A percentile compares a stretch with the other conserved stretches of the same genome.
Evolutionary conservation across 2,797 vertebrate genomes (phyloP).

Genomic region (Balearica regulorum): DNA sequence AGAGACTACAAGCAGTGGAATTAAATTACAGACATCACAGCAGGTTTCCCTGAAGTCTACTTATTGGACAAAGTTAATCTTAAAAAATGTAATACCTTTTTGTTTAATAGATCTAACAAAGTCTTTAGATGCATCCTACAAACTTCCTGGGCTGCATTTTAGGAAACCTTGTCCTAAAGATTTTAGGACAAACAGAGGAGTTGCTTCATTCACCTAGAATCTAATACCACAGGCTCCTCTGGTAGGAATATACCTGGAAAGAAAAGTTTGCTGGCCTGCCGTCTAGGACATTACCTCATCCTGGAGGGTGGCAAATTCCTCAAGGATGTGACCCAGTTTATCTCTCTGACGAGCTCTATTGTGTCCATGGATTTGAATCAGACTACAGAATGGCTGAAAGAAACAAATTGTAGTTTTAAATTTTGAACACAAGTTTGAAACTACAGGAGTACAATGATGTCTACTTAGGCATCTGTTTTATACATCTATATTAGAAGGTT

Average conservation of each 20-base stretch:
- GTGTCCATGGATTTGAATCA: slow-evolving; percentile 98
- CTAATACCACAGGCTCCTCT: not conserved
- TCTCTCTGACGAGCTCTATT: slow-evolving; percentile 97
- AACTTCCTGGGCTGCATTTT: not conserved
- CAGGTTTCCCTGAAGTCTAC: not conserved
- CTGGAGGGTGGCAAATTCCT: slow-evolving; percentile 97
- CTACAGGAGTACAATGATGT: not conserved
- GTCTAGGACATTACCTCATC: slow-evolving; percentile 85
- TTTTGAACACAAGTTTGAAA: not conserved
- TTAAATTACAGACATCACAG: not conserved
- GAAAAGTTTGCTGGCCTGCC: not conserved
- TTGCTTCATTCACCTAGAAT: not conserved
- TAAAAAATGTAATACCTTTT: not conserved
- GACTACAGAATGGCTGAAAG: slow-evolving; percentile 93
- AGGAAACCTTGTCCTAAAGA: not conserved
- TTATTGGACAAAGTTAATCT: not conserved
- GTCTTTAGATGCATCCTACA: not conserved
- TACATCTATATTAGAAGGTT: not conserved
- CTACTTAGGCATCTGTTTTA: not conserved
- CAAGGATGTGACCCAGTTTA: slow-evolving; percentile 96
- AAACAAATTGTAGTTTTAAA: not conserved
- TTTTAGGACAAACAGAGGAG: not conserved
- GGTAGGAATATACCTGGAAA: not conserved
- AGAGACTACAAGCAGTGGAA: not conserved
- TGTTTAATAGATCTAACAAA: not conserved